Conservation (phyloP, 2,797 vertebrate species). For the Delichon dasypus region DNA sequence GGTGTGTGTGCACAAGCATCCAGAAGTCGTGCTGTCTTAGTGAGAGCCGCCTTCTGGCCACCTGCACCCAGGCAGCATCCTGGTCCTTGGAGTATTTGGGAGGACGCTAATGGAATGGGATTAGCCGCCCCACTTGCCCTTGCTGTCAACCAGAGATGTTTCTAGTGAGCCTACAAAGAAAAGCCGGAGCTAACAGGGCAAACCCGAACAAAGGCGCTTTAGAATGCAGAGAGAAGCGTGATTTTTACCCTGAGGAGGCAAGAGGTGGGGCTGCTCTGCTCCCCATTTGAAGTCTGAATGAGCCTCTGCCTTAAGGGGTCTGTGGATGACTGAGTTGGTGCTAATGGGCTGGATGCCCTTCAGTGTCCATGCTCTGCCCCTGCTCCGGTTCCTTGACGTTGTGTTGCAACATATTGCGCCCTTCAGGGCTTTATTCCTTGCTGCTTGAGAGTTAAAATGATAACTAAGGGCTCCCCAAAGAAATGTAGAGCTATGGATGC, state of each 20-base stretch:
- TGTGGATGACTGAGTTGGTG: not conserved
- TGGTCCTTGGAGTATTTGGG: conserved; percentile 14
- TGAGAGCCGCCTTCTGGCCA: not conserved
- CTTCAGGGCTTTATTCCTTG: conserved; percentile 19
- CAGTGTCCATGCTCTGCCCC: not conserved
- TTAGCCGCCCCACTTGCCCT: conserved; percentile 24
- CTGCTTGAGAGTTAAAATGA: not conserved
- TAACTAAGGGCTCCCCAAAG: not conserved
- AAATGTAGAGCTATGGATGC: not conserved
- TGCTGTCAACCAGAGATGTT: not conserved
- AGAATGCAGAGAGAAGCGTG: not conserved
- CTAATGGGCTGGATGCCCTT: conserved; percentile 32
- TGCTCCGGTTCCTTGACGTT: not conserved
- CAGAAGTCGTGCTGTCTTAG: not conserved
- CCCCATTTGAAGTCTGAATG: not conserved
- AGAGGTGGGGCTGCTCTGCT: conserved; percentile 29
- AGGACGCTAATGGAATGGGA: conserved; percentile 26
- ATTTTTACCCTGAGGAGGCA: conserved; percentile 9
- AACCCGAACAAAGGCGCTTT: conserved; percentile 25
- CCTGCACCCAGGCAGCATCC: not conserved
- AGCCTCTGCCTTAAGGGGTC: not conserved
- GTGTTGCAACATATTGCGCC: not conserved
- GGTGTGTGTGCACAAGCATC: not conserved
- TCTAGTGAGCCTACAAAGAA: conserved; percentile 31
- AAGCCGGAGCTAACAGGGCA: not conserved